Conservation (phyloP, 2,888 invertebrate genomes). For the Stegana nigrithorax region DNA sequence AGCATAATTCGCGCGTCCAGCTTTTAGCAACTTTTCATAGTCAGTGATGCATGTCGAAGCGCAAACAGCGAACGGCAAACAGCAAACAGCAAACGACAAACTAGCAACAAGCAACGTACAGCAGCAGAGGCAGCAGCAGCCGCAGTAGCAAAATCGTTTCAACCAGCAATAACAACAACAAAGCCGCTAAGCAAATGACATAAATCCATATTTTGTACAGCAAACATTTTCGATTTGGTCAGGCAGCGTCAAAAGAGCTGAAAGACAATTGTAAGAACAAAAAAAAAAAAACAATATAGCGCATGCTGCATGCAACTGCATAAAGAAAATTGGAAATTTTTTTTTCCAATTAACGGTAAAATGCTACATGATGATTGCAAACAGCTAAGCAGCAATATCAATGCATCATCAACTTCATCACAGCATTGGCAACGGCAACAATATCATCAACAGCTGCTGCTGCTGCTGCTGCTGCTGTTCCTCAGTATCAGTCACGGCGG, state of each 20-base stretch:
- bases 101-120: slow-evolving; percentile 38
- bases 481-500: slow-evolving; percentile 17
- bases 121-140: neutral
- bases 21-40: slow-evolving; percentile 62
- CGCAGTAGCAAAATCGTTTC: neutral
- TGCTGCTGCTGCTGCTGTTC: no score
- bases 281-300: neutral
- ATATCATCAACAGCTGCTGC: neutral
- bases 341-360: slow-evolving; percentile 8
- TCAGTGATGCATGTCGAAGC: slow-evolving; percentile 56
- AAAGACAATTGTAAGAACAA: slow-evolving; percentile 9
- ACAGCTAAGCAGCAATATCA: slow-evolving; percentile 12
- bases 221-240: slow-evolving; percentile 53
- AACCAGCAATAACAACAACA: slow-evolving; percentile 17
- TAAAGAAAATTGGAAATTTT: neutral
- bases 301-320: neutral
- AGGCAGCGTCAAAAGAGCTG: slow-evolving; percentile 15
- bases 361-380: slow-evolving; percentile 44
- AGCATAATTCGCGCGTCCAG: slow-evolving; percentile 57
- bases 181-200: slow-evolving; percentile 36
- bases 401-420: slow-evolving; percentile 5
- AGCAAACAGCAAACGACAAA: slow-evolving; percentile 24
- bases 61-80: slow-evolving; percentile 24
- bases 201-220: slow-evolving; percentile 58
- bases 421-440: slow-evolving; percentile 6